Evolutionary conservation across 2,113 vertebrate species (phyloP).

Genomic region (Serinus canaria): DNA sequence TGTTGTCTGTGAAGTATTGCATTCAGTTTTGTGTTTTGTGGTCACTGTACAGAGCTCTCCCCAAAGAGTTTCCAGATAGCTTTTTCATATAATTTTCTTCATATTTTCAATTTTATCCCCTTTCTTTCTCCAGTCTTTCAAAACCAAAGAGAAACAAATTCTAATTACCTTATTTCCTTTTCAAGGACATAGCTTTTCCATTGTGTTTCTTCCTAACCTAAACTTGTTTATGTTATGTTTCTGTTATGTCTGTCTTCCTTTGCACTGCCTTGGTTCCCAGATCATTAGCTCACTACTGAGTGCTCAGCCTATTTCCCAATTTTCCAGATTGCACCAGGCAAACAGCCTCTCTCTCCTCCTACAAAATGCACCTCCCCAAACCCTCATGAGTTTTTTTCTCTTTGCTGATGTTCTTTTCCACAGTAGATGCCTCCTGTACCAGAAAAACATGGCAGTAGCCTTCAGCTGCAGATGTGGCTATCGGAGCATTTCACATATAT

Average conservation of each 20-base stretch:
- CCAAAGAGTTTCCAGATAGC: background rate
- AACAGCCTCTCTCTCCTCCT: background rate
- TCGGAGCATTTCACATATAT: background rate
- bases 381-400: background rate
- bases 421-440: background rate
- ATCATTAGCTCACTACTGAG: background rate
- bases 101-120: background rate
- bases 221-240: background rate
- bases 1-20: background rate
- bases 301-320: background rate
- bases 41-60: background rate
- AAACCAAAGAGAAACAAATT: background rate
- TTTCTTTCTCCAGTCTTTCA: background rate
- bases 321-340: background rate
- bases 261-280: background rate
- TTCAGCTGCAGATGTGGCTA: background rate
- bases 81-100: background rate
- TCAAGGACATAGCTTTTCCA: background rate
- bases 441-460: background rate
- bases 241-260: background rate
- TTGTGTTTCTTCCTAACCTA: background rate
- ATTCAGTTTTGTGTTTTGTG: background rate
- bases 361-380: background rate
- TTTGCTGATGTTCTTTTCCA: background rate
- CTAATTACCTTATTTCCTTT: background rate